These are phyloP conservation scores for Gonioctena quinquepunctata DNA, from an alignment of 1,140 invertebrate species.

Conservation along the genomic window DNA sequence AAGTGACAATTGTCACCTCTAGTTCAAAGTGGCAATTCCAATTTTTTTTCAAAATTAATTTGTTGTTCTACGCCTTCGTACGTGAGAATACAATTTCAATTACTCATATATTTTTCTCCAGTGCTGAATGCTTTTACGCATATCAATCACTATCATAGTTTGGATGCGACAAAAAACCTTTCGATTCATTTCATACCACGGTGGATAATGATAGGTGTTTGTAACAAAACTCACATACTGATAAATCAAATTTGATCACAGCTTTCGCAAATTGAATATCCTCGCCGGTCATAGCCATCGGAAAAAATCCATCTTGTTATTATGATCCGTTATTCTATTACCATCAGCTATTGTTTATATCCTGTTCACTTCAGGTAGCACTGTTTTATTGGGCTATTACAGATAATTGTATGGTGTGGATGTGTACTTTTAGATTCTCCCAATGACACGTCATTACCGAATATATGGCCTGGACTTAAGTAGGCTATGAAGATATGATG, in stretches of 20 bases:
- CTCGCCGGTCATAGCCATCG: not conserved
- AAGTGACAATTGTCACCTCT: too few relatives aligned
- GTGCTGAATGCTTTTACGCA: too few relatives aligned
- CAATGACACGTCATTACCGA: not conserved
- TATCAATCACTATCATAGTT: too few relatives aligned
- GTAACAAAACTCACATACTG: not conserved
- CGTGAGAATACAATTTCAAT: too few relatives aligned
- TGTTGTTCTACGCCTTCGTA: too few relatives aligned
- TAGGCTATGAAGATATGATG: not conserved
- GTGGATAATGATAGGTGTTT: not conserved
- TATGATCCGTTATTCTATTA: not conserved
- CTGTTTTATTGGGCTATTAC: not conserved
- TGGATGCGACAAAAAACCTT: not conserved
- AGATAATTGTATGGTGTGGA: not conserved
- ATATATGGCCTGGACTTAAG: not conserved
- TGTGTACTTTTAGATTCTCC: not conserved
- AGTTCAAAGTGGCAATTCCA: too few relatives aligned
- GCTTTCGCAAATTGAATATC: not conserved
- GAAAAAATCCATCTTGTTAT: not conserved
- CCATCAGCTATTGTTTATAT: not conserved
- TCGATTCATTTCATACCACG: not conserved
- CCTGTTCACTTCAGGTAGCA: not conserved
- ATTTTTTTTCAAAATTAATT: too few relatives aligned
- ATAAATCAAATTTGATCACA: not conserved
- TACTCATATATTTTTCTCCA: too few relatives aligned